Conservation (phyloP, 1,140 invertebrate species). For the Alviniconcha marisindica region DNA sequence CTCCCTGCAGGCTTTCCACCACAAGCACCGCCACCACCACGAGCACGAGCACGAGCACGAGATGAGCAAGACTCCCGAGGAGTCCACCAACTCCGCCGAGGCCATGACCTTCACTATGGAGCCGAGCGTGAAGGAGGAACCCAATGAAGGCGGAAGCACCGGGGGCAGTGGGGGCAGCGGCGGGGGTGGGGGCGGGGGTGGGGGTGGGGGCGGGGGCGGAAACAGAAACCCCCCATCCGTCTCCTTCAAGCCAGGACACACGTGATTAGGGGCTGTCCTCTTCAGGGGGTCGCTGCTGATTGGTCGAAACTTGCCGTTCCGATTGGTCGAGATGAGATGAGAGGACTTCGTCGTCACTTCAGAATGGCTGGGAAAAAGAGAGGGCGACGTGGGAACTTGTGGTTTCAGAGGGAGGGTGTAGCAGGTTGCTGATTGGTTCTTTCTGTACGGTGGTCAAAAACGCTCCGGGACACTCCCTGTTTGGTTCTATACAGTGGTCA, state of each 20-base stretch:
- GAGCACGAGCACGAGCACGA: conserved; percentile 72
- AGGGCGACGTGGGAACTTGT: not conserved
- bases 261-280: conserved; percentile 43
- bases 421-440: not conserved
- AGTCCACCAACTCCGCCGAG: conserved; percentile 77
- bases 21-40: conserved; percentile 75
- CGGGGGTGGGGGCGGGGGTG: conserved; percentile 20
- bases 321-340: not conserved
- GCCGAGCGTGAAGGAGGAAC: conserved; percentile 52
- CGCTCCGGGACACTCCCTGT: too few species aligned
- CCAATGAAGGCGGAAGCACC: conserved; percentile 52
- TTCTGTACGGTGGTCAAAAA: too few species aligned
- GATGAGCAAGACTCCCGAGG: conserved; percentile 77
- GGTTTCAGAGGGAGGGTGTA: not conserved
- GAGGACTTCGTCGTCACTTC: not conserved
- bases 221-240: conserved; percentile 59
- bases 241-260: conserved; percentile 67
- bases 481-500: too few species aligned
- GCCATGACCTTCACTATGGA: conserved; percentile 67
- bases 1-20: conserved; percentile 83
- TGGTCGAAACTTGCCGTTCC: not conserved
- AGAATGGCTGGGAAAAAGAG: not conserved
- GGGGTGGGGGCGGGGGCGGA: conserved; percentile 11
- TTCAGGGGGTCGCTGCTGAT: not conserved
- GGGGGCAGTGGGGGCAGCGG: conserved; percentile 20